Evolutionary conservation across 1,140 invertebrate genomes (phyloP).

Genomic region (Stenopsyche tienmushanensis): DNA sequence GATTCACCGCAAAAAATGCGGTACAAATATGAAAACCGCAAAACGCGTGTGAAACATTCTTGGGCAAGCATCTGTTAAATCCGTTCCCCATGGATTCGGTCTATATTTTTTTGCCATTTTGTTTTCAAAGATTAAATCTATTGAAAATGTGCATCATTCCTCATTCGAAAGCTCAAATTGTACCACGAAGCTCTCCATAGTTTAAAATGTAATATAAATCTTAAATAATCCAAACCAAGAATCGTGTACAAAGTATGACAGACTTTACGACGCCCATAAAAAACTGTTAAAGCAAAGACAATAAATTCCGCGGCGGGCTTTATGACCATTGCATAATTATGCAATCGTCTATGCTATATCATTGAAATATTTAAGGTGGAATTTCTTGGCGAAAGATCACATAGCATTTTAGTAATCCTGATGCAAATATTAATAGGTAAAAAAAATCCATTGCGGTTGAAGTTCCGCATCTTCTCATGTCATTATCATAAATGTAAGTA

Average conservation of each 20-base stretch:
- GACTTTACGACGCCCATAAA: background rate
- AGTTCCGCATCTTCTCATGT: no score
- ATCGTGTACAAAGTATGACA: background rate
- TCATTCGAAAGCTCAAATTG: no score
- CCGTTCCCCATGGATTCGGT: background rate
- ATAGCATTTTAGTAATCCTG: no score
- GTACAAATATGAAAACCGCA: slow-evolving; percentile 40
- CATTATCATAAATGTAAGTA: no score
- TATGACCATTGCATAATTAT: no score
- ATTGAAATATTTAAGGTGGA: no score
- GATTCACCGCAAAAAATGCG: slow-evolving; percentile 36
- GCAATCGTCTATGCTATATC: no score
- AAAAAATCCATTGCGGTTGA: no score
- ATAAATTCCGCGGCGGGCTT: no score
- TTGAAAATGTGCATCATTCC: background rate
- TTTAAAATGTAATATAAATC: background rate
- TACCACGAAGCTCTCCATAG: background rate
- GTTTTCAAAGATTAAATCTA: background rate
- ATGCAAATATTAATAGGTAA: no score
- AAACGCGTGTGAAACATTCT: slow-evolving; percentile 39
- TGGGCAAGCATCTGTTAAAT: background rate
- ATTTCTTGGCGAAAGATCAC: no score
- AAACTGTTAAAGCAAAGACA: background rate
- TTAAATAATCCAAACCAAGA: background rate
- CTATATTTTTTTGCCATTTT: background rate